A percentile compares a stretch with the other conserved stretches of the same genome.
Conservation (phyloP, 2,797 vertebrate species). For the Margarornis squamiger region DNA sequence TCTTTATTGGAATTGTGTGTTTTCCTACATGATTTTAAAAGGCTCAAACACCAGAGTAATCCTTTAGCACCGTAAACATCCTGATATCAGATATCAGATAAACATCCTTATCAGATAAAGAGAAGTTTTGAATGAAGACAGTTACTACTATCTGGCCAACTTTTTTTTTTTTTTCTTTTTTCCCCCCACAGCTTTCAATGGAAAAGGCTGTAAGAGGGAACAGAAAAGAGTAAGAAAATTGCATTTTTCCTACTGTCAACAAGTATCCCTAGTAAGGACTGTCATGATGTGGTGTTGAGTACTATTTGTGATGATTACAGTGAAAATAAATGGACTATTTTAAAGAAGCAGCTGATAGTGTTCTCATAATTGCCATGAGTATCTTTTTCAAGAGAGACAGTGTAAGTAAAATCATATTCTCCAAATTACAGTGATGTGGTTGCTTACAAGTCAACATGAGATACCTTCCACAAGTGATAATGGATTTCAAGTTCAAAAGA, state of each 20-base stretch:
- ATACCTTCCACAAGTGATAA: not conserved
- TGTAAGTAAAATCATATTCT: not conserved
- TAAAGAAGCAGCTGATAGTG: not conserved
- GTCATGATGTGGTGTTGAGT: not conserved
- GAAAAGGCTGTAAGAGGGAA: not conserved
- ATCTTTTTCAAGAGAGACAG: not conserved
- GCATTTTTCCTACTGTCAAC: not conserved
- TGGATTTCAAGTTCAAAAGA: not conserved
- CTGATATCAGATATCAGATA: not conserved
- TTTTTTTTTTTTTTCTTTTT: not conserved
- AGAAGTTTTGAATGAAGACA: not conserved
- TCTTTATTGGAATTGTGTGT: fast-evolving
- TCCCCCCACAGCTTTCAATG: fast-evolving
- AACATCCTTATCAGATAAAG: not conserved
- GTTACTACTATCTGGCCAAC: not conserved
- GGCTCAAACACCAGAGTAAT: not conserved
- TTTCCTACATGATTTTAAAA: not conserved
- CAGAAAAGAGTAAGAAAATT: not conserved
- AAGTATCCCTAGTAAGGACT: not conserved
- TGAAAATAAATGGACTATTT: not conserved
- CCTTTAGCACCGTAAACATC: not conserved
- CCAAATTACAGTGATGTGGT: not conserved
- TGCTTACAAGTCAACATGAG: not conserved
- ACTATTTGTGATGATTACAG: not conserved
- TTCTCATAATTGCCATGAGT: not conserved